A percentile compares a stretch with the other conserved stretches of the same genome.
phyloP scores from a whole-genome alignment of 2,113 vertebrate genomes.

The Pteruthius melanotis region DNA sequence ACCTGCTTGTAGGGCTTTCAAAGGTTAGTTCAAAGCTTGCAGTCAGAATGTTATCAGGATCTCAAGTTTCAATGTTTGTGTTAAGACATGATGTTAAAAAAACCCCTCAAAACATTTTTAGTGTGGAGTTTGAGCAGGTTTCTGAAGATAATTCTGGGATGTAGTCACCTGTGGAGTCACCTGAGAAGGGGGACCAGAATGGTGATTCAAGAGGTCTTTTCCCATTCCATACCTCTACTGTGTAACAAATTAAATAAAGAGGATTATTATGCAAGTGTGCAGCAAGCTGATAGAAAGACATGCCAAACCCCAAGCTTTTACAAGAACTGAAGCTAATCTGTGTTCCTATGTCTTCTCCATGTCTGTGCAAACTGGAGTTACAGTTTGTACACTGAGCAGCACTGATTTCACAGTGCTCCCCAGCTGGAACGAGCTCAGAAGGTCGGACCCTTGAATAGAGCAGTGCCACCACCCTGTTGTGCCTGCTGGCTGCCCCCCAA shows the following conservation, averaged over 20 bases:
- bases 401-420: not conserved
- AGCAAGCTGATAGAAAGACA: not conserved
- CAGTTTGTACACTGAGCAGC: not conserved
- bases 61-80: not conserved
- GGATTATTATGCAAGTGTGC: not conserved
- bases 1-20: not conserved
- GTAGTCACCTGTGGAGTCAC: not conserved
- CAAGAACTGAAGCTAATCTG: not conserved
- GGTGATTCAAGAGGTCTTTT: not conserved
- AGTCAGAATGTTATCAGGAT: not conserved
- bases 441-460: fast-evolving
- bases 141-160: not conserved
- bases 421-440: not conserved
- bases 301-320: not conserved
- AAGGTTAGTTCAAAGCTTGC: not conserved
- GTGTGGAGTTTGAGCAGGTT: not conserved
- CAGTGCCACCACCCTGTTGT: not conserved
- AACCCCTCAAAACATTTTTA: not conserved
- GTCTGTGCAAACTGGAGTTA: not conserved
- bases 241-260: not conserved
- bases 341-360: fast-evolving
- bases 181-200: not conserved
- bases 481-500: not conserved
- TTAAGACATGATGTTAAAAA: not conserved
- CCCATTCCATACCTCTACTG: not conserved